Evolutionary conservation across 2,888 invertebrate species (phyloP), one percentile per base, ranked within the genome.

Genomic region (Drosophila kanekoi): DNA sequence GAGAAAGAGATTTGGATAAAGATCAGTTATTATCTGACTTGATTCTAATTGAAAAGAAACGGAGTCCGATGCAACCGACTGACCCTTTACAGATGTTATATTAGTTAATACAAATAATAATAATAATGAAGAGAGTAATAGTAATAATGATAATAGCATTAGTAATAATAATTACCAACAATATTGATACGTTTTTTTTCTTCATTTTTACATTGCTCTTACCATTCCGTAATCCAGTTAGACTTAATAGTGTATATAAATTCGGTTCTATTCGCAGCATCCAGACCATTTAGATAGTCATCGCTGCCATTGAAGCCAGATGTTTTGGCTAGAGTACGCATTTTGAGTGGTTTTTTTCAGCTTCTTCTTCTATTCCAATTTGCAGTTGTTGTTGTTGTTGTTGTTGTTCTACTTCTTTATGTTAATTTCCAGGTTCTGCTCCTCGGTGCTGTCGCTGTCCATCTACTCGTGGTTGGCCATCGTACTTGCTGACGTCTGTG

Each of bases 171-270:
- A n/a, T n/a, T n/a, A n/a, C n/a, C n/a, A n/a, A n/a, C n/a, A n/a
- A n/a, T n/a, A n/a, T n/a, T n/a, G n/a, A n/a, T n/a, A n/a, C n/a
- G n/a, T n/a, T n/a, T n/a, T n/a, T n/a, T n/a, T n/a, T n/a, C n/a
- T n/a, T n/a, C n/a, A n/a, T n/a, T n/a, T n/a, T n/a, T n/a, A n/a
- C 18, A 8, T 10, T 8, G 38, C 11, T 93, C 95, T 94, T 91
- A 96, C 96, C 96, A 96, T 93, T 96, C 95, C 65, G 95, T 94
- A 80, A 96, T 95, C 92, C 96, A 96, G 87, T 94, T 95, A 52
- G 95, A 95, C 85, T 95, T 95, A 77, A 96, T 96, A 71, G 95
- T 94, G 91, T 94, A 96, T 81, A 96, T 95, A 54, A 96, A 95
- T 64, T 96, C 95, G 63, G 95, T 94, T 79, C 94, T 93, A 92